Conservation (phyloP, 2,113 vertebrate species). For the Microcebus murinus region DNA sequence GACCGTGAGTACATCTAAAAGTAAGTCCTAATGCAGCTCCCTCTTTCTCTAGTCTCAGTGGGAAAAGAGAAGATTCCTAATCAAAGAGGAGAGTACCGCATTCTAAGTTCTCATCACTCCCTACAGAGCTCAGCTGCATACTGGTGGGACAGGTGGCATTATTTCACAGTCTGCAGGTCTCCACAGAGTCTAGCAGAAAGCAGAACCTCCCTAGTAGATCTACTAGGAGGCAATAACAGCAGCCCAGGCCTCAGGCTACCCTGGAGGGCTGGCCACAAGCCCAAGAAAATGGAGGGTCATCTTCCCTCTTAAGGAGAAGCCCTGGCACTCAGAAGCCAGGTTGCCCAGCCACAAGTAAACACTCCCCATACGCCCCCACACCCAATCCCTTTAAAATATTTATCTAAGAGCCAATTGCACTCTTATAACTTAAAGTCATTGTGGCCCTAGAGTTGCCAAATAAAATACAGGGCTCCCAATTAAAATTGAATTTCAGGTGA, state of each 20-base stretch:
- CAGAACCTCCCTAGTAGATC: background rate
- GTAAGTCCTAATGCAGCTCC: background rate
- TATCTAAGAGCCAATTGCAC: background rate
- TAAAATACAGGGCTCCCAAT: background rate
- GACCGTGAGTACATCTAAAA: background rate
- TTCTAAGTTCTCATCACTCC: background rate
- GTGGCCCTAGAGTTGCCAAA: background rate
- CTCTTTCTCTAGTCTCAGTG: background rate
- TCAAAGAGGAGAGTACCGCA: background rate
- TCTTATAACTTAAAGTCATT: background rate
- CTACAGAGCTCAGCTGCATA: background rate
- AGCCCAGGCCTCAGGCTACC: background rate
- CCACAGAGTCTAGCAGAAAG: background rate
- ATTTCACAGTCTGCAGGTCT: background rate
- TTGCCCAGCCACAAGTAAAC: background rate
- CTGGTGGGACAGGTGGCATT: background rate
- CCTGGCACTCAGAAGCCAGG: background rate
- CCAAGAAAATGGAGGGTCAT: fast-evolving
- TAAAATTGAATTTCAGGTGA: slow-evolving; percentile 38
- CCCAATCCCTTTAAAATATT: background rate
- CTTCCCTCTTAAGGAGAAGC: background rate
- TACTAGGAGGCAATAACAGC: background rate
- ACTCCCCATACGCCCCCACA: background rate
- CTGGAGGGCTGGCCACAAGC: background rate
- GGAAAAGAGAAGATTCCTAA: background rate